These are phyloP conservation scores for Drosophila colorata DNA, from an alignment of 2,888 invertebrate genomes.

Conservation along the genomic window DNA sequence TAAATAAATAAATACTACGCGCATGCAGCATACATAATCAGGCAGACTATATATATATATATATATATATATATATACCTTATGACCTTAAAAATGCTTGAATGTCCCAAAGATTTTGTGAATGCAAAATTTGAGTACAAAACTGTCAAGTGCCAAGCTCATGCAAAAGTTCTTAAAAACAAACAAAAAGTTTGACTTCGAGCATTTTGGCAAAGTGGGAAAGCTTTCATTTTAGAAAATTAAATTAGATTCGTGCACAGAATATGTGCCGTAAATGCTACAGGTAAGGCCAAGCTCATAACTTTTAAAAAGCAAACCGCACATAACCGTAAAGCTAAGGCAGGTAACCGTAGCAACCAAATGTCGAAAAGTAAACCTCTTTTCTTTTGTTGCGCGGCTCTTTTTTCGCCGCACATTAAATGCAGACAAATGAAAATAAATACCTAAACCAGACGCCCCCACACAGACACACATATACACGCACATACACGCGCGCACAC, in stretches of 20 bases:
- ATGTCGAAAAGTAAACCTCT: constrained; percentile 44
- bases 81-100: no score
- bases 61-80: no score
- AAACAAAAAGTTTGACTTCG: constrained; percentile 14
- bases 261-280: constrained; percentile 1
- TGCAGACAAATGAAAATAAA: constrained; percentile 54
- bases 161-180: neutral
- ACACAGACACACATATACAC: constrained; percentile 3
- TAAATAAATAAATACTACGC: no score
- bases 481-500: constrained; percentile 8
- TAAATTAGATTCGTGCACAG: constrained; percentile 23
- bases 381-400: constrained; percentile 12
- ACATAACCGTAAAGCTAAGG: constrained; percentile 37
- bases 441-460: constrained; percentile 30
- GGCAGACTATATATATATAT: no score
- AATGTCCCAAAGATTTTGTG: neutral
- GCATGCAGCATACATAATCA: no score
- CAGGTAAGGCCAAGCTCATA: constrained; percentile 21
- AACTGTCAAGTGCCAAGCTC: constrained; percentile 35
- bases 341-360: constrained; percentile 17
- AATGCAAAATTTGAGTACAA: constrained; percentile 20
- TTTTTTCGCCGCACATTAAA: constrained; percentile 24
- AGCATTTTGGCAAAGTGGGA: constrained; percentile 5
- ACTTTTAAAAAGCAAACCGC: constrained; percentile 26
- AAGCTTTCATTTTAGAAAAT: constrained; percentile 13